Base-by-base conservation (phyloP, 2,888 invertebrate species). In the Torymus tubicola region DNA sequence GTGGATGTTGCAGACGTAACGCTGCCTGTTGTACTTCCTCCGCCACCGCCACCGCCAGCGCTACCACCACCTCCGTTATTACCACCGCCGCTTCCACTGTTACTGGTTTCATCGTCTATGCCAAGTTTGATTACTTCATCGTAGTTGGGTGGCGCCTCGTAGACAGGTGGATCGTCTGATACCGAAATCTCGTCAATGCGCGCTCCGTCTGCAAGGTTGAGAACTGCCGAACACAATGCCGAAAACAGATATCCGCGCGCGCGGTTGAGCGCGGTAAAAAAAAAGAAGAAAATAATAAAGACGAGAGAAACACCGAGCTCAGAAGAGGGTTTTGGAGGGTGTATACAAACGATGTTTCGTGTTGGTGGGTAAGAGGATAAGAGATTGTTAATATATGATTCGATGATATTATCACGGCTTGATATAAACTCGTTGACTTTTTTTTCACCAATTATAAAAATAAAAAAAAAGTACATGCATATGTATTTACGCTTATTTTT, bases 91-190 rank as follows among this genome's bases (percentile, higher is more conserved):
- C 31, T 3, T 2, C 24, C 24, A 24, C 24, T 5, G 31, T 5
- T 5, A 5, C 31, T 11, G 0, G 64, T 71, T 83, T 92, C 92
- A 81, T 90, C 89, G 21, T 92, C 92, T 87, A 92, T 90, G 14
- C 92, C 92, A 65, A 93, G 87, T 86, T 93, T 93, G 52, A 94
- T 92, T n/a, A 94, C 93, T 81, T 95, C 94, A 79, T 94, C 94
- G 86, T 95, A 95, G 81, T 94, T 94, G 0, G 95, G 95, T 0
- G 95, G 95, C 0, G 94, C 93, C 87, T 95, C 95, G 88, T 95
- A 95, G 67, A 92, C 92, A 0, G 95, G 95, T 12, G 94, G 94
- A 50, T 95, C 94, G 55, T 95, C 94, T 81, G 94, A 94, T 0
- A 92, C 87, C 2, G 89, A 87, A 67, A 92, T 92, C 88, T 91